Evolutionary conservation across 2,888 invertebrate species (phyloP), one percentile per base, ranked within the genome.

Genomic region (Anthophora plumipes): DNA sequence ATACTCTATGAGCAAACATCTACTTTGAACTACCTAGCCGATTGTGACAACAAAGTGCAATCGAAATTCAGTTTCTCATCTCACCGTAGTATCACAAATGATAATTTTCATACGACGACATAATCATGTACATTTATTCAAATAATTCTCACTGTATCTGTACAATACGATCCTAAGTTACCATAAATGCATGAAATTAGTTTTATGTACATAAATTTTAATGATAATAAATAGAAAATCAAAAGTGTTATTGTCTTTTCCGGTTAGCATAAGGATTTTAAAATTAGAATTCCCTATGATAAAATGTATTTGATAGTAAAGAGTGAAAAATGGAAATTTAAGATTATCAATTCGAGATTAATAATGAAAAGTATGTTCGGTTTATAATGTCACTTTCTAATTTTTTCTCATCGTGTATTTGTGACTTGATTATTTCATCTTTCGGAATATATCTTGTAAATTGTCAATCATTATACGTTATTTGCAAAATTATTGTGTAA

Each of bases 11-110:
- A 87, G 54, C 20, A 22, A 31, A n/a, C 54, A 55, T 60, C 57
- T 74, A 80, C n/a, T 55, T 82, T 66, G 69, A 59, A 74, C 80
- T 77, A 86, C 79, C 86, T 82, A 67, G 61, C 85, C 79, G 79
- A 81, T 31, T 17, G 14, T 22, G 50, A 69, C 46, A 50, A 60
- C 43, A 20, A 69, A 70, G 80, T 85, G 83, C 77, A 80, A 80
- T 70, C 17, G 20, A 63, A 39, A 64, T 50, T 31, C 9, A 17
- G 46, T 41, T 60, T 14, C n/a, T 14, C 31, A 50, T 14, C 37
- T 41, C n/a, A 43, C 37, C 37, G 20, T 77, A 48, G 22, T 48
- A 43, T n/a, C 52, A n/a, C n/a, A 59, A 66, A 63, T n/a, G 31
- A 55, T 14, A 39, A 63, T 63, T 69, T 43, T 63, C 61, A 17